These are phyloP conservation scores for Elephantulus edwardii DNA, from an alignment of 2,113 vertebrate species.

Conservation along the genomic window DNA sequence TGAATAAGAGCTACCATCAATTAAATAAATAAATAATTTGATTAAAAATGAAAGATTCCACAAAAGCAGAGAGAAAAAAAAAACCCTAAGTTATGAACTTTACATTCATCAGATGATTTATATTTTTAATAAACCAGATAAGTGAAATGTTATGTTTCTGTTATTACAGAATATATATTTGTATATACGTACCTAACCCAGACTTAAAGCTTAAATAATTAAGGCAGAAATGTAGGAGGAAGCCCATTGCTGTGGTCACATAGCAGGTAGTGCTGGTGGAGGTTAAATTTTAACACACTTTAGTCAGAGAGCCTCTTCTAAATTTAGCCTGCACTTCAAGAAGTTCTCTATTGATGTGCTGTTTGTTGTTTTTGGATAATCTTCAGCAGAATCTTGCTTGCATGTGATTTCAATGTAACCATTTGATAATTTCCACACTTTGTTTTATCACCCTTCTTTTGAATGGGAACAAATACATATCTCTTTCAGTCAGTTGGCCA, in stretches of 20 bases:
- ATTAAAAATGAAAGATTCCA: constrained; percentile 40
- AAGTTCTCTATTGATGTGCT: too few species aligned
- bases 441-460: too few species aligned
- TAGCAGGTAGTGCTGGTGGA: background rate
- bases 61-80: background rate
- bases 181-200: background rate
- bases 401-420: too few species aligned
- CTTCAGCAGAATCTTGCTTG: too few species aligned
- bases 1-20: background rate
- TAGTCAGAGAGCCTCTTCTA: too few species aligned
- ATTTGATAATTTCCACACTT: too few species aligned
- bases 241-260: background rate
- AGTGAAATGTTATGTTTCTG: constrained; percentile 15
- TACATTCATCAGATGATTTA: constrained; percentile 37
- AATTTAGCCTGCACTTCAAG: too few species aligned
- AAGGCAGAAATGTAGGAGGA: background rate
- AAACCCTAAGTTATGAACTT: constrained; percentile 10
- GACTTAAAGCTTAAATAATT: background rate
- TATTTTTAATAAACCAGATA: background rate
- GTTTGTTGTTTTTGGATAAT: too few species aligned
- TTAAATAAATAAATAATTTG: constrained; percentile 47
- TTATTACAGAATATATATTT: constrained; percentile 18
- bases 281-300: background rate
- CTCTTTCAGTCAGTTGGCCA: too few species aligned
- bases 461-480: too few species aligned